A percentile compares a stretch with the other conserved stretches of the same genome.
Evolutionary conservation across 2,797 vertebrate genomes (phyloP).

Genomic region (Taenioides sp.): DNA sequence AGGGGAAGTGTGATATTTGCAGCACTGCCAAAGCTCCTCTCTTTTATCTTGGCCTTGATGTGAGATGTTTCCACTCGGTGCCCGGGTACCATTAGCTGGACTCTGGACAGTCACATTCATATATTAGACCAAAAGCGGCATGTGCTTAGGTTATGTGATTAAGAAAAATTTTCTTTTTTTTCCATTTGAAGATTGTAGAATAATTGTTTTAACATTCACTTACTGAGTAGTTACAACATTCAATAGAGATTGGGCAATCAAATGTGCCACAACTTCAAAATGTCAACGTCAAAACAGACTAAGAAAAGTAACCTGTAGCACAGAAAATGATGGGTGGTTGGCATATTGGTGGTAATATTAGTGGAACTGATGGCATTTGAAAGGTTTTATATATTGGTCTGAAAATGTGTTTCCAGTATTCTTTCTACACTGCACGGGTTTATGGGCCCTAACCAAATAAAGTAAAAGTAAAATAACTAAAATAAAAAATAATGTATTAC

Average conservation of each 20-base stretch:
- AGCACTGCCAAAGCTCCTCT: slow-evolving; percentile 5
- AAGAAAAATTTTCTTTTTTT: neutral
- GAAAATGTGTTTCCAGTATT: too few relatives aligned
- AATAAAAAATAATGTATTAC: neutral
- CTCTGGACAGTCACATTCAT: neutral
- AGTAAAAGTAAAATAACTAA: neutral
- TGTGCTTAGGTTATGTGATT: neutral
- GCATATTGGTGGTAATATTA: neutral
- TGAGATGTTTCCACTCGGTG: slow-evolving; percentile 17
- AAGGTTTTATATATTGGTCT: neutral
- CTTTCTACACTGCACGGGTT: too few relatives aligned
- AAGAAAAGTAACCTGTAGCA: neutral
- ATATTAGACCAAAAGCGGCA: neutral
- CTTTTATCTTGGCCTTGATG: slow-evolving; percentile 3
- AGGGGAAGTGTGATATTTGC: slow-evolving; percentile 13
- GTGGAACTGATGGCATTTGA: neutral
- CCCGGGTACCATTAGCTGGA: neutral
- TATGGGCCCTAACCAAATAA: neutral
- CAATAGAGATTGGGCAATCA: neutral
- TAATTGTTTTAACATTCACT: neutral
- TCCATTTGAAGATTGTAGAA: too few relatives aligned
- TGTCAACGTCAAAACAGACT: neutral
- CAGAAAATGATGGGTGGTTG: neutral
- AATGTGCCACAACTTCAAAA: neutral
- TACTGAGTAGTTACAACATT: neutral